These are phyloP conservation scores for Drosophila neoperkinsi DNA, from an alignment of 2,888 invertebrate species.

Conservation along the genomic window DNA sequence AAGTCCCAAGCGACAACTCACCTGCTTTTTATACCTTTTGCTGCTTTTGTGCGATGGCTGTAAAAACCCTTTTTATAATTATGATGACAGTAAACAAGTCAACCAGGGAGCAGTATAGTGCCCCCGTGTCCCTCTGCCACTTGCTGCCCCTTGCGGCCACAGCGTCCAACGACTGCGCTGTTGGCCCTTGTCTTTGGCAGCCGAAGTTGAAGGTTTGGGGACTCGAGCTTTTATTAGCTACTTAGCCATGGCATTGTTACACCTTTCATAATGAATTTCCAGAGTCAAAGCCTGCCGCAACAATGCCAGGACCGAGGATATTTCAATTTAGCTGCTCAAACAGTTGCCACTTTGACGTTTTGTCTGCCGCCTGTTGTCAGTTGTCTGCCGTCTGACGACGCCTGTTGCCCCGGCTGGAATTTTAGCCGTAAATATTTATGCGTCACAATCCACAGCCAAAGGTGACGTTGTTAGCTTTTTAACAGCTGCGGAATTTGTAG, in stretches of 20 bases:
- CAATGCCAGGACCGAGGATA: constrained; percentile 74
- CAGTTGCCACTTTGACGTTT: constrained; percentile 79
- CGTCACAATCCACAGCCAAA: constrained; percentile 64
- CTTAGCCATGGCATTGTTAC: constrained; percentile 75
- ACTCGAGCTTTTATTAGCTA: constrained; percentile 74
- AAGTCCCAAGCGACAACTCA: constrained; percentile 57
- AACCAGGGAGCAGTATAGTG: constrained; percentile 30
- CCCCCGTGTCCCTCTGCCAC: neutral
- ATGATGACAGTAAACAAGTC: constrained; percentile 78
- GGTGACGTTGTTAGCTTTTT: constrained; percentile 78
- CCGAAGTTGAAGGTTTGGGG: constrained; percentile 34
- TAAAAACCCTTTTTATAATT: constrained; percentile 79
- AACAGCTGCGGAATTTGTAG: constrained; percentile 78
- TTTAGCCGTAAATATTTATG: constrained; percentile 76
- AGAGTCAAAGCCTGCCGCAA: constrained; percentile 56
- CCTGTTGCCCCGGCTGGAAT: constrained; percentile 65
- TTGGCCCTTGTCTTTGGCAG: constrained; percentile 49
- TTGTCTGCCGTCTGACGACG: constrained; percentile 35
- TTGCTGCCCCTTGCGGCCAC: constrained; percentile 3
- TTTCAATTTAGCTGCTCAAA: constrained; percentile 79
- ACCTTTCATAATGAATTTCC: constrained; percentile 72
- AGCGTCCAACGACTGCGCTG: constrained; percentile 14
- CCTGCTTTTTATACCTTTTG: constrained; percentile 62
- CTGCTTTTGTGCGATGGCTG: constrained; percentile 52
- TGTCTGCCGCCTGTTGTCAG: constrained; percentile 39